phyloP scores from a whole-genome alignment of 2,797 vertebrate genomes.

The Salarias fasciatus region DNA sequence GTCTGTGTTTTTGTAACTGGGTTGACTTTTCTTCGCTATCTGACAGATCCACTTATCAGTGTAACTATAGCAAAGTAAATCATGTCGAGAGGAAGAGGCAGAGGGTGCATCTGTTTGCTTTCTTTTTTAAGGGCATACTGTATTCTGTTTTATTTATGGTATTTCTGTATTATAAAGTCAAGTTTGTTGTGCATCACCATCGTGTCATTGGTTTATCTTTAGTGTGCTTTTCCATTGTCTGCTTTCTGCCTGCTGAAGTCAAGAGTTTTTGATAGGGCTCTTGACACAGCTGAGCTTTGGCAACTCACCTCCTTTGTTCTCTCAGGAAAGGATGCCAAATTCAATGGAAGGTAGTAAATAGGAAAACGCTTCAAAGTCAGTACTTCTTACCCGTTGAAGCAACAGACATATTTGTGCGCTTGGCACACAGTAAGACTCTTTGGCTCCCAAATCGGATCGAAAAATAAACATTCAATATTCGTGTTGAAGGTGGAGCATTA shows the following conservation, averaged over 20 bases:
- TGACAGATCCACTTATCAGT: constrained; percentile 70
- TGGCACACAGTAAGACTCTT: constrained; percentile 50
- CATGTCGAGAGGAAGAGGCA: constrained; percentile 50
- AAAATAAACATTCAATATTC: constrained; percentile 57
- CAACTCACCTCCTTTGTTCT: constrained; percentile 77
- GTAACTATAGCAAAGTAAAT: constrained; percentile 69
- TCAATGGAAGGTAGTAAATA: constrained; percentile 75
- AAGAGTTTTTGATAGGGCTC: constrained; percentile 74
- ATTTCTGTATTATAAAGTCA: constrained; percentile 68
- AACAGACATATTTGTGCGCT: constrained; percentile 59
- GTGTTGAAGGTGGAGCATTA: constrained; percentile 43
- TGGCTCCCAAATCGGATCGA: constrained; percentile 43
- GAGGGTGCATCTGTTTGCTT: constrained; percentile 60
- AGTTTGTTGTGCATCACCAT: constrained; percentile 67
- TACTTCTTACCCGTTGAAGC: constrained; percentile 55
- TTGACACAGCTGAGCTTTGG: constrained; percentile 72
- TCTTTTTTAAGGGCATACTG: constrained; percentile 54
- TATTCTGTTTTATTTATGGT: constrained; percentile 72
- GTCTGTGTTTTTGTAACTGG: constrained; percentile 49
- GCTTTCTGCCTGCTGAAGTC: constrained; percentile 69
- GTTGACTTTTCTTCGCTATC: constrained; percentile 58
- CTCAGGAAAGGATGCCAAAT: constrained; percentile 70
- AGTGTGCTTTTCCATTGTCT: constrained; percentile 63
- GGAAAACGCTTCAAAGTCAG: constrained; percentile 70
- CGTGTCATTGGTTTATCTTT: constrained; percentile 71